Conservation (phyloP, 53 echinoderm and acorn worm species). For the Stichopus horrens region DNA sequence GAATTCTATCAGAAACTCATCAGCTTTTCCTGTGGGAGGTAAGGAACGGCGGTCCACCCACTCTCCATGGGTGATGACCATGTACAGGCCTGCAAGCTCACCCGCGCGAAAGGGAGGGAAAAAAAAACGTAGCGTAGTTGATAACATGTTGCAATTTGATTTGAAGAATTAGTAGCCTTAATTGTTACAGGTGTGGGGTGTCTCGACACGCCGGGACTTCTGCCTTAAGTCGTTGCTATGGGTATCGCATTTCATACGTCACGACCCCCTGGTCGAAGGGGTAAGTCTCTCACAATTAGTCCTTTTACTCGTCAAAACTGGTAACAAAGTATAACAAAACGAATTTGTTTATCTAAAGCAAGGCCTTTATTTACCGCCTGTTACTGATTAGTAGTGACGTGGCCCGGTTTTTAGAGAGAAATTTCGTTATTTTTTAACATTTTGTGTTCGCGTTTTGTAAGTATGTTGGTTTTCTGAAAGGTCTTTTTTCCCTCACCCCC, state of each 20-base stretch:
- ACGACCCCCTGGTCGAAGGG: not conserved
- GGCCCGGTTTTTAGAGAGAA: not conserved
- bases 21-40: constrained; percentile 30
- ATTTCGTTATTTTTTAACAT: not conserved
- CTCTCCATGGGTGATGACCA: constrained; percentile 17
- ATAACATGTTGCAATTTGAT: constrained; percentile 34
- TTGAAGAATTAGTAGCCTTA: constrained; percentile 7
- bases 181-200: constrained; percentile 36
- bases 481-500: not conserved
- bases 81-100: not conserved
- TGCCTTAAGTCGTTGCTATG: not conserved
- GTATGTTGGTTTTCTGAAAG: not conserved
- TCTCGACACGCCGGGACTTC: not conserved
- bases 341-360: not conserved
- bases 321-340: not conserved
- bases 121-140: too few relatives aligned
- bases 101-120: not conserved
- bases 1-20: constrained; percentile 35
- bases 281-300: constrained; percentile 1
- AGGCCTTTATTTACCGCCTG: not conserved
- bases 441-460: not conserved
- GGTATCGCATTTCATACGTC: constrained; percentile 1
- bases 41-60: not conserved
- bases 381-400: not conserved
- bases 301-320: not conserved